These are phyloP conservation scores for Pipistrellus pygmaeus DNA, from an alignment of 2,797 vertebrate genomes.

Conservation along the genomic window DNA sequence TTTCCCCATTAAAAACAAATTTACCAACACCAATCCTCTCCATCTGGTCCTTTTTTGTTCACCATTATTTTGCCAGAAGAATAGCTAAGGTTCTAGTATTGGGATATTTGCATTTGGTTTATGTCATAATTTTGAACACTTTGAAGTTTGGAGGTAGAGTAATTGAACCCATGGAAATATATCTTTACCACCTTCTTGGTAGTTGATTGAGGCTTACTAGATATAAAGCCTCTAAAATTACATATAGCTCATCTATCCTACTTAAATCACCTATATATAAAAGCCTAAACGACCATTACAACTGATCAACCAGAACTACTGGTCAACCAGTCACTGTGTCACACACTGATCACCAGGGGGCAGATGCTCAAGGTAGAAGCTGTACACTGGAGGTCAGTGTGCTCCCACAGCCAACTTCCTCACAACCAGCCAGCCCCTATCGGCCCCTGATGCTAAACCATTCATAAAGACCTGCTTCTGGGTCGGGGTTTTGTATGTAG, in stretches of 20 bases:
- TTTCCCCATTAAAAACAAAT: constrained; percentile 4
- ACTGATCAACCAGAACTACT: accelerated
- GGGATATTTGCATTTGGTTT: constrained; percentile 2
- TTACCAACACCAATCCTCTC: neutral
- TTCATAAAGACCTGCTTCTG: too few species aligned
- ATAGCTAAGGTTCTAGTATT: neutral
- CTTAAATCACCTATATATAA: neutral
- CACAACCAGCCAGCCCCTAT: too few species aligned
- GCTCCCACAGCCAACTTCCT: too few species aligned
- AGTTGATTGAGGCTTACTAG: neutral
- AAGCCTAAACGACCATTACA: too few species aligned
- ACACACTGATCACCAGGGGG: too few species aligned
- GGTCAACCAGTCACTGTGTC: too few species aligned
- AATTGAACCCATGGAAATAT: constrained; percentile 5
- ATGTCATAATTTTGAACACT: constrained; percentile 28
- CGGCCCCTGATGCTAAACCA: too few species aligned
- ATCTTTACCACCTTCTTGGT: neutral
- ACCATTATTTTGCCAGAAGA: neutral
- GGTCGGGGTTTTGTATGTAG: too few species aligned
- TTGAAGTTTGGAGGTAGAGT: constrained; percentile 16
- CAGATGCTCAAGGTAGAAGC: too few species aligned
- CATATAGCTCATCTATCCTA: neutral
- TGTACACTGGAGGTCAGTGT: too few species aligned
- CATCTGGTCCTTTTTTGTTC: neutral
- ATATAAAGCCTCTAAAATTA: constrained; percentile 32